Evolutionary conservation across 2,888 invertebrate species (phyloP), one percentile per base, ranked within the genome.

Genomic region (Trichopoda pennipes): DNA sequence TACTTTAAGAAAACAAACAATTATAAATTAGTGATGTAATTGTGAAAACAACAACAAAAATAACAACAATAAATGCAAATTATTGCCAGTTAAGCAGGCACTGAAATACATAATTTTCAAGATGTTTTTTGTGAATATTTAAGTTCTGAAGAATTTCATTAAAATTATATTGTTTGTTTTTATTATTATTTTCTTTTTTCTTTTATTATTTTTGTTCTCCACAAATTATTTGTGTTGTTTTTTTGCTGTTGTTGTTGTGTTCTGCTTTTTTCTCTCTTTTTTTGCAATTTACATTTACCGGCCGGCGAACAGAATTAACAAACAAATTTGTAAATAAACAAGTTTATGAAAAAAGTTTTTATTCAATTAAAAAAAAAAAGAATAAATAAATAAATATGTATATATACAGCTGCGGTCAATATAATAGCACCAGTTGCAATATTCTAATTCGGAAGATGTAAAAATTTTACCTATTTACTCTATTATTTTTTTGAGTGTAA

Each of bases 281-380:
- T 49, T 19, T 49, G 6, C 1, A 61, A 81, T 76, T 72, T 56
- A 51, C 68, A 69, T 75, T 61, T 61, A 28, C 78, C 82, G 82
- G 78, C 82, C 82, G 82, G 82, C 56, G 68, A 75, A 75, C 42
- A 64, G 23, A 47, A 47, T 38, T 60, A 28, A n/a, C 60, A 70
- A 70, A 66, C 38, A 56, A 74, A 66, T 55, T 17, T 51, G 1
- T 23, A 63, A 64, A 58, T 66, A 61, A 74, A 63, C 38, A 64
- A 80, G 23, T 44, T 23, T 42, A 49, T 23, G 21, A 44, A 44
- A 44, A n/a, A 42, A 16, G 2, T 42, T 42, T 1, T 28, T 28
- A 28, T 28, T 28, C 28, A 28, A 28, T 28, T 28, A 28, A 6
- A 8, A 28, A 28, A 28, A 28, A 28, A n/a, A n/a, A n/a, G n/a